A percentile compares a stretch with the other conserved stretches of the same genome.
Evolutionary conservation across 1,140 invertebrate species (phyloP).

Genomic region (Agrilus planipennis): DNA sequence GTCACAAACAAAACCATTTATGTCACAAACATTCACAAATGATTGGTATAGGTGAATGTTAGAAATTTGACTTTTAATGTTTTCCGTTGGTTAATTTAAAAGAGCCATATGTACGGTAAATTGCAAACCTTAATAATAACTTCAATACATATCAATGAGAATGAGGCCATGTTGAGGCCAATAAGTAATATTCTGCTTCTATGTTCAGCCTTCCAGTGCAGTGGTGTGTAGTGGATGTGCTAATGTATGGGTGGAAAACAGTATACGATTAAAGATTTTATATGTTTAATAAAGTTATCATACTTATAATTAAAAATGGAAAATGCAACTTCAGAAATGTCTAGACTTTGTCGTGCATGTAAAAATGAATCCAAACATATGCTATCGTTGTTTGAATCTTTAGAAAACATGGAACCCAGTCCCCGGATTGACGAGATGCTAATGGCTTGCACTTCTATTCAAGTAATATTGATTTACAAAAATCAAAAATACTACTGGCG

Average conservation of each 20-base stretch:
- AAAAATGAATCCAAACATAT: conserved; percentile 21
- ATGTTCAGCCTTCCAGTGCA: conserved; percentile 9
- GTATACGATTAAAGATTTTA: not conserved
- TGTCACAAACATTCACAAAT: no score
- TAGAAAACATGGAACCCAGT: conserved; percentile 8
- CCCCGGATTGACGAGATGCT: conserved; percentile 34
- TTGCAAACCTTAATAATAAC: no score
- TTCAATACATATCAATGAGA: no score
- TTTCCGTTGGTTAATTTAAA: no score
- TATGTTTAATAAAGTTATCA: not conserved
- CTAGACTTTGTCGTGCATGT: conserved; percentile 24
- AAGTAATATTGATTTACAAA: conserved; percentile 18
- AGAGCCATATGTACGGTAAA: no score
- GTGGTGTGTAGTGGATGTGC: conserved; percentile 3
- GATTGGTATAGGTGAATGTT: no score
- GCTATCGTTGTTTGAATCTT: conserved; percentile 20
- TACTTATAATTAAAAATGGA: conserved; percentile 1
- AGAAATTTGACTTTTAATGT: no score
- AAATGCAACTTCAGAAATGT: conserved; percentile 15
- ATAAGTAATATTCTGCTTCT: no score
- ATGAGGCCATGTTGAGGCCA: no score
- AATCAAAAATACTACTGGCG: no score
- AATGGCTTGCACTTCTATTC: conserved; percentile 31
- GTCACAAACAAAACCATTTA: no score
- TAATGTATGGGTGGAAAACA: not conserved